Percentiles rank a stretch among this genome's conserved stretches.
Evolutionary conservation across 2,113 vertebrate genomes (phyloP).

Genomic region (Tauraco erythrolophus): DNA sequence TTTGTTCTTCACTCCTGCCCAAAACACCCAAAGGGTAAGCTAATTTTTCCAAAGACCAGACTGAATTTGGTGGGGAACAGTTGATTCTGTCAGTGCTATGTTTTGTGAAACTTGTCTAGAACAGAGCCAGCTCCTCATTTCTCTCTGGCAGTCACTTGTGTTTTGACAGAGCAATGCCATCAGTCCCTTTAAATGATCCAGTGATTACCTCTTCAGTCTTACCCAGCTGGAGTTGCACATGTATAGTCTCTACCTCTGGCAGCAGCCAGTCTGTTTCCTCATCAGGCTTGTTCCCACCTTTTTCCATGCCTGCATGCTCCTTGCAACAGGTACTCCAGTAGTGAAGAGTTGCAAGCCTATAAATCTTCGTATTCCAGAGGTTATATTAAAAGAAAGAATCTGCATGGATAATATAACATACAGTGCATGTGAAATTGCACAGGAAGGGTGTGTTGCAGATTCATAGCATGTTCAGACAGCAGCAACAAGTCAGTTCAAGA

Average conservation of each 20-base stretch:
- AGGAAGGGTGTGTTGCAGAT: neutral
- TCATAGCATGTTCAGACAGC: neutral
- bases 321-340: neutral
- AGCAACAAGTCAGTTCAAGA: neutral
- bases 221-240: neutral
- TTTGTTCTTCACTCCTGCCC: neutral
- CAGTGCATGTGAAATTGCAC: neutral
- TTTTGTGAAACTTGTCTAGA: neutral
- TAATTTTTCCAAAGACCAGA: neutral
- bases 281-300: neutral
- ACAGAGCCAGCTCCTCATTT: neutral
- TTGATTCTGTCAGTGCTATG: neutral
- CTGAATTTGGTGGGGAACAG: neutral
- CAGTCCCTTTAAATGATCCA: neutral
- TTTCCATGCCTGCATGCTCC: neutral
- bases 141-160: neutral
- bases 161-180: neutral
- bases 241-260: too few relatives aligned
- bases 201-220: neutral
- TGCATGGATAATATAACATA: neutral
- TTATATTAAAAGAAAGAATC: neutral
- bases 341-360: neutral
- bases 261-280: neutral
- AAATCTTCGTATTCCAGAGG: neutral
- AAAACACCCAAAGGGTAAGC: neutral